Evolutionary conservation across 2,888 invertebrate genomes (phyloP).

Genomic region (Phanerotoma sp.): DNA sequence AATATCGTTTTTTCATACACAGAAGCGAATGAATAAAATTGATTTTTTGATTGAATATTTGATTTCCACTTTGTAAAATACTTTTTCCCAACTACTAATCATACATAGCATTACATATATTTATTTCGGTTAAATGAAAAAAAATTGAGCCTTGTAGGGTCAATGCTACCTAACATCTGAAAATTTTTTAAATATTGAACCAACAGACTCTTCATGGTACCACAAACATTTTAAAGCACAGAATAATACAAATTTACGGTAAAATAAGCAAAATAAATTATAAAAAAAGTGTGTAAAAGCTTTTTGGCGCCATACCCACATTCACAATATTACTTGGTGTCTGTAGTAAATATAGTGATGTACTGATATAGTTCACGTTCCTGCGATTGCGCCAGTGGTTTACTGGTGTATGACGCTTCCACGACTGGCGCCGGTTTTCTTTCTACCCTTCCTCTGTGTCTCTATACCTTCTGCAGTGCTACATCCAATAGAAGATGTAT

Average conservation of each 20-base stretch:
- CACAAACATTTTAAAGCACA: too few relatives aligned
- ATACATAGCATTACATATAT: too few relatives aligned
- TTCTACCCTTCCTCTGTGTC: not conserved
- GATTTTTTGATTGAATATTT: too few relatives aligned
- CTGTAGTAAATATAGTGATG: not conserved
- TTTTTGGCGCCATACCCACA: not conserved
- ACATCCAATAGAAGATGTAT: constrained; percentile 33
- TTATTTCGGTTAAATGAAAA: too few relatives aligned
- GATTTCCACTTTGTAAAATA: too few relatives aligned
- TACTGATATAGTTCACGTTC: not conserved
- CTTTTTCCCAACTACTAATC: too few relatives aligned
- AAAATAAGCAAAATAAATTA: not conserved
- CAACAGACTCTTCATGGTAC: too few relatives aligned
- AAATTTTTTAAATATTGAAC: too few relatives aligned
- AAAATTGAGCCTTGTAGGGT: too few relatives aligned
- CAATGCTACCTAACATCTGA: too few relatives aligned
- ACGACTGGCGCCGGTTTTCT: constrained; percentile 6
- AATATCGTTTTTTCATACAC: too few relatives aligned
- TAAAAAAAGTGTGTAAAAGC: not conserved
- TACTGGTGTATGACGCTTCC: constrained; percentile 2
- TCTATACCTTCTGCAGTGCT: not conserved
- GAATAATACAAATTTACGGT: not conserved
- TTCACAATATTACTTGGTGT: constrained; percentile 1
- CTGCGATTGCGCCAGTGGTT: not conserved
- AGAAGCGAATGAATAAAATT: too few relatives aligned